phyloP scores from a whole-genome alignment of 1,140 invertebrate genomes.

The Alviniconcha marisindica region DNA sequence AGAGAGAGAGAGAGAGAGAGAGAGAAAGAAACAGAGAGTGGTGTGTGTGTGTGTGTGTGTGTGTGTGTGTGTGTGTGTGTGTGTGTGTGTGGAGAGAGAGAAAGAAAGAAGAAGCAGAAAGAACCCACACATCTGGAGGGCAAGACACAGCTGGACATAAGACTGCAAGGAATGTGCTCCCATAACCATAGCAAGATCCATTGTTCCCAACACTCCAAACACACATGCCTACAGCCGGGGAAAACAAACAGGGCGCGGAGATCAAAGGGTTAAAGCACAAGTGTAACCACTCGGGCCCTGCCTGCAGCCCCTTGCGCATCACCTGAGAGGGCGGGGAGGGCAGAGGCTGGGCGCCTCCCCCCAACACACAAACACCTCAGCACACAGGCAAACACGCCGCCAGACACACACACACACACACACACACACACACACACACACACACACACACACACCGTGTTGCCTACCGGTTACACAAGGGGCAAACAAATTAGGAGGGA shows the following conservation, averaged over 20 bases:
- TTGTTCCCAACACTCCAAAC: neutral
- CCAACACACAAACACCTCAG: neutral
- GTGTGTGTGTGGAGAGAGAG: too few species aligned
- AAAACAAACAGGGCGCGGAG: neutral
- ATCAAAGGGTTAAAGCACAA: neutral
- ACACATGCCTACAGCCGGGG: neutral
- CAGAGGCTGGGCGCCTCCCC: neutral
- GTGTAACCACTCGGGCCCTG: too few species aligned
- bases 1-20: neutral
- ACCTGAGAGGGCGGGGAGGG: neutral
- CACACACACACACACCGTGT: neutral
- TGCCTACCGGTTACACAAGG: too few species aligned
- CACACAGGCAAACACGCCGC: neutral
- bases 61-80: constrained; percentile 1
- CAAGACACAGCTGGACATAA: too few species aligned
- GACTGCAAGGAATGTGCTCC: neutral
- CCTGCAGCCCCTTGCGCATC: neutral
- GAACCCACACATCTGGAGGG: neutral
- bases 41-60: neutral
- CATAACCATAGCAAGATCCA: neutral
- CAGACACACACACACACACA: neutral
- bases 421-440: neutral
- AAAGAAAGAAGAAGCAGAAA: neutral
- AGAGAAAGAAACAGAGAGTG: neutral
- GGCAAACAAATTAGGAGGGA: too few species aligned